phyloP scores from a whole-genome alignment of 2,113 vertebrate species.

The Dipodomys stephensi region DNA sequence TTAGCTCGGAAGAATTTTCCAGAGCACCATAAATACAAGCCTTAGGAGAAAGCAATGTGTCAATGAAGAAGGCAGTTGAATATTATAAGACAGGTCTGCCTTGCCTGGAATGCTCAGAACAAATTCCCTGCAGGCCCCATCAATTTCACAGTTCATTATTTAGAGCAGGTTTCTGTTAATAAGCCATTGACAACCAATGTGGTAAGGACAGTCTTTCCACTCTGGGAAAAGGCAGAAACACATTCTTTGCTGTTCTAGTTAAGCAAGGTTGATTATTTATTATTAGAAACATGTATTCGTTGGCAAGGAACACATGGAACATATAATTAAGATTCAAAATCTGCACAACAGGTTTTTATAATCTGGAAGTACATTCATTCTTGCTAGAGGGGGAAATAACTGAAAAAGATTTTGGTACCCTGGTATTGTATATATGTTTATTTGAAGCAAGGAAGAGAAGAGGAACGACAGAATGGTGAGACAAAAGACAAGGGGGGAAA shows the following conservation, averaged over 20 bases:
- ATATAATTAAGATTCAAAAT: slow-evolving; percentile 56
- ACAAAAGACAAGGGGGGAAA: no score
- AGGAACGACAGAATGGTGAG: no score
- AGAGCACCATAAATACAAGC: slow-evolving; percentile 21
- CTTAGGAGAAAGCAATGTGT: slow-evolving; percentile 41
- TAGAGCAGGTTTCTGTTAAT: slow-evolving; percentile 26
- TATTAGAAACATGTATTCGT: slow-evolving; percentile 63
- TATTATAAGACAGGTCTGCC: not conserved
- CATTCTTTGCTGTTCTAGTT: slow-evolving; percentile 24
- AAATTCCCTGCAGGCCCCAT: slow-evolving; percentile 44
- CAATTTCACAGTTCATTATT: slow-evolving; percentile 58
- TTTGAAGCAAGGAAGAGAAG: no score
- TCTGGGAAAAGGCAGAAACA: slow-evolving; percentile 29
- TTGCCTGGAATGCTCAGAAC: not conserved
- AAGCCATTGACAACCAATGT: not conserved
- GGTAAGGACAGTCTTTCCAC: not conserved
- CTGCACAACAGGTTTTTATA: slow-evolving; percentile 45
- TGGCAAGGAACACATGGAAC: slow-evolving; percentile 40
- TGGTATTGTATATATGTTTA: no score
- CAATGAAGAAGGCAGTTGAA: not conserved
- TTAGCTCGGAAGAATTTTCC: slow-evolving; percentile 51
- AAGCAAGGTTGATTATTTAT: slow-evolving; percentile 67
- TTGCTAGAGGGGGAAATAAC: slow-evolving; percentile 23
- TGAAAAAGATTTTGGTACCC: not conserved
- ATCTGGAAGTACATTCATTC: slow-evolving; percentile 21